Evolutionary conservation across 2,113 vertebrate species (phyloP).

Genomic region (Crotophaga sulcirostris): DNA sequence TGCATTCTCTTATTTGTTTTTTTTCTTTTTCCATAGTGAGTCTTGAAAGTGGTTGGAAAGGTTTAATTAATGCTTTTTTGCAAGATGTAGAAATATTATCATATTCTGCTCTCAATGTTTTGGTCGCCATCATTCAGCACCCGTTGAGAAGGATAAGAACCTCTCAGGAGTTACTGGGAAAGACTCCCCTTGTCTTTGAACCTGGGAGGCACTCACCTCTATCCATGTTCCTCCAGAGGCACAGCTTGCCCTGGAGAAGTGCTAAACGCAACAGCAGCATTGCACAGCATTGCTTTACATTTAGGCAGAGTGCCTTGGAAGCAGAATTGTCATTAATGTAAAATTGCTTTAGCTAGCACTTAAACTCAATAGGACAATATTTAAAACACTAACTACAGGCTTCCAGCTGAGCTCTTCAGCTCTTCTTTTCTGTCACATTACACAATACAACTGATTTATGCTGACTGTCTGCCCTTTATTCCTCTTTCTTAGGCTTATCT

Average conservation of each 20-base stretch:
- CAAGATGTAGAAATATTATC: not conserved
- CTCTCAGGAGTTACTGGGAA: not conserved
- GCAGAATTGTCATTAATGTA: not conserved
- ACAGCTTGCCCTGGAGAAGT: not conserved
- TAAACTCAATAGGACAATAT: conserved; percentile 12
- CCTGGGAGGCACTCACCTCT: not conserved
- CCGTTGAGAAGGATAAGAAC: not conserved
- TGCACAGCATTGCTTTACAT: not conserved
- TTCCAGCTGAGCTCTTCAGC: conserved; percentile 12
- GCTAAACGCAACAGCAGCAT: not conserved
- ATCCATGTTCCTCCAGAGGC: not conserved
- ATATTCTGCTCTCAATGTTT: not conserved
- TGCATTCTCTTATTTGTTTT: not conserved
- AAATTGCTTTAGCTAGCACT: not conserved
- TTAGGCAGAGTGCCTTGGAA: not conserved
- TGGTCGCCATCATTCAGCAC: not conserved
- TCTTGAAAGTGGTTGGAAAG: not conserved
- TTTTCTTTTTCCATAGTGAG: not conserved
- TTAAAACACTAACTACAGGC: conserved; percentile 46
- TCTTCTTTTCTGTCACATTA: conserved; percentile 38
- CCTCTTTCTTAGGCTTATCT: conserved; percentile 56
- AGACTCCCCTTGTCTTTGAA: not conserved
- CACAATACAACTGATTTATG: conserved; percentile 22
- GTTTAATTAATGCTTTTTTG: not conserved
- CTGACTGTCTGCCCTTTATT: conserved; percentile 50